Conservation (phyloP, 2,113 vertebrate species). For the Microcebus ravelobensis region DNA sequence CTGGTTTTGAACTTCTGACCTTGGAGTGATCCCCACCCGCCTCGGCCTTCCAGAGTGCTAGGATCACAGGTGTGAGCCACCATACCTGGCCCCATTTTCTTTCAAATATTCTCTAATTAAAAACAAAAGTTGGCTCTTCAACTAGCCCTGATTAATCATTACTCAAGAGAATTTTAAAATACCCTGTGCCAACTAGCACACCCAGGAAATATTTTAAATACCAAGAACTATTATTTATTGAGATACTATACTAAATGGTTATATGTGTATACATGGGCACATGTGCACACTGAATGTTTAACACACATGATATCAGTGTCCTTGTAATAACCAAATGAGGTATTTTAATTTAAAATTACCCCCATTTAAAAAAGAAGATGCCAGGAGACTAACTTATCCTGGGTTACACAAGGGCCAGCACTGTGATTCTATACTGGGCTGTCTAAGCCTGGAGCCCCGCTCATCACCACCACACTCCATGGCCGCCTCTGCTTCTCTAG, state of each 20-base stretch:
- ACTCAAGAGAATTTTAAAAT: not conserved
- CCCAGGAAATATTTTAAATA: not conserved
- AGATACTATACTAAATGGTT: not conserved
- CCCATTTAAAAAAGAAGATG: slow-evolving; percentile 4
- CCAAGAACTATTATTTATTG: not conserved
- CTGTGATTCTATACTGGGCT: not conserved
- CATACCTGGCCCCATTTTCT: not conserved
- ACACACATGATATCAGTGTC: not conserved
- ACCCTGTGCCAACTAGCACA: not conserved
- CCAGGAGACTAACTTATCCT: not conserved
- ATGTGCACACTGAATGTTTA: not conserved
- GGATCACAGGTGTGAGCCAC: too few species aligned
- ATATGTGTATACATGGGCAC: not conserved
- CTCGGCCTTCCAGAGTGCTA: too few species aligned
- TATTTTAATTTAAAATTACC: not conserved
- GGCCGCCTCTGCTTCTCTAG: not conserved
- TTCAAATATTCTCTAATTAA: not conserved
- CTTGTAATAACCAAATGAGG: not conserved
- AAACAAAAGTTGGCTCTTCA: not conserved
- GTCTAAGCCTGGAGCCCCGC: not conserved
- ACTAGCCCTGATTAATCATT: not conserved
- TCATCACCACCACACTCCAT: not conserved
- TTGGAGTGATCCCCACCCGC: too few species aligned
- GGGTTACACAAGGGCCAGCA: not conserved
- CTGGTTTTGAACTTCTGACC: too few species aligned